Percentiles rank a stretch among this genome's conserved stretches.
These are phyloP conservation scores for Falco novaeseelandiae DNA, from an alignment of 2,797 vertebrate genomes.

Conservation along the genomic window DNA sequence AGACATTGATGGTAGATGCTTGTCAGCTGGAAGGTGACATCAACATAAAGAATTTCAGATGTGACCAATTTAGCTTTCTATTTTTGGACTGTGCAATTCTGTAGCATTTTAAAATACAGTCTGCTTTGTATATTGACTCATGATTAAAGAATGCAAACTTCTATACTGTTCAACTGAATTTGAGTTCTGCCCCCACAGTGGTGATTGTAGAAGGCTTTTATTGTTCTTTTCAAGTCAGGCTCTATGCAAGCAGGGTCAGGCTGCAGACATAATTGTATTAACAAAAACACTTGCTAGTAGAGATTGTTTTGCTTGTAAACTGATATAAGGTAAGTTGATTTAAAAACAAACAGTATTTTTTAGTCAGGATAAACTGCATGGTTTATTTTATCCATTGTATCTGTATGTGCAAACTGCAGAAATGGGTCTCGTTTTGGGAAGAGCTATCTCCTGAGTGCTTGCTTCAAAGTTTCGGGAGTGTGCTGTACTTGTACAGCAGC, in stretches of 20 bases:
- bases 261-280: neutral
- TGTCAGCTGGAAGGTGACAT: neutral
- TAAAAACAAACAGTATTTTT: neutral
- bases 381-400: neutral
- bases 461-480: neutral
- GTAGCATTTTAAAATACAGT: neutral
- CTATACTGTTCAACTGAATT: neutral
- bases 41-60: neutral
- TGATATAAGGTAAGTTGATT: neutral
- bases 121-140: neutral
- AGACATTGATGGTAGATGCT: neutral
- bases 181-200: neutral
- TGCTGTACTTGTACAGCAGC: neutral
- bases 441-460: neutral
- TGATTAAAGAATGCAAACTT: neutral
- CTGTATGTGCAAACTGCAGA: neutral
- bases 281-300: neutral
- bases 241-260: neutral
- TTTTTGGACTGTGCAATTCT: neutral
- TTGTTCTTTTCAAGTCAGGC: neutral
- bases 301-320: slow-evolving; percentile 26
- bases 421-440: neutral
- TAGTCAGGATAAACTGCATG: neutral
- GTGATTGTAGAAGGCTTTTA: neutral
- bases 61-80: neutral